A percentile compares a stretch with the other conserved stretches of the same genome.
Evolutionary conservation across 2,888 invertebrate species (phyloP).

Genomic region (Ischnus inquisitorius): DNA sequence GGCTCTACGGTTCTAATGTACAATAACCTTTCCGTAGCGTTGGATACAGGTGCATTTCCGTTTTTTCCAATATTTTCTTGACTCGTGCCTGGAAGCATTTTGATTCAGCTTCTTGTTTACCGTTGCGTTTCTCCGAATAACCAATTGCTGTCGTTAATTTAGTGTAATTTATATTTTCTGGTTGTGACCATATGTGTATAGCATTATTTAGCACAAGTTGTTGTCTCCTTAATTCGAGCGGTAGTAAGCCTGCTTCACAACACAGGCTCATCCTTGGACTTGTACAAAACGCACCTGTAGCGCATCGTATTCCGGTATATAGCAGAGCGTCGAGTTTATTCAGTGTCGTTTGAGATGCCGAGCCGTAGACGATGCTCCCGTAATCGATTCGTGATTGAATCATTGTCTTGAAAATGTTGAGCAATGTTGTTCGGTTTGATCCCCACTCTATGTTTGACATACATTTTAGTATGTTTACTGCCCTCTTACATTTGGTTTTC

Average conservation of each 20-base stretch:
- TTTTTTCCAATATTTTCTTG: too few species aligned
- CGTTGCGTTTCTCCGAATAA: too few species aligned
- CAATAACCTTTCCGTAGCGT: too few species aligned
- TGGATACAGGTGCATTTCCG: too few species aligned
- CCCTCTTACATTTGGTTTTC: too few species aligned
- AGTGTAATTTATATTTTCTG: neutral
- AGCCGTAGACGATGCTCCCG: neutral
- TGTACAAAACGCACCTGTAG: neutral
- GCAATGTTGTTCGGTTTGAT: neutral
- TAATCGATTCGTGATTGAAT: neutral
- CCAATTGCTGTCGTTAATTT: neutral
- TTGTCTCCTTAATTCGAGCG: neutral
- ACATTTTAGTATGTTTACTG: too few species aligned
- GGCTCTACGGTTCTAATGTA: too few species aligned
- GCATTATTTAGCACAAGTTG: neutral
- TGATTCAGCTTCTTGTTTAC: too few species aligned
- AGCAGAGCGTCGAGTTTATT: neutral
- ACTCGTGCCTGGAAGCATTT: too few species aligned
- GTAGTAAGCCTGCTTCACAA: neutral
- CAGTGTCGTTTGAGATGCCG: neutral
- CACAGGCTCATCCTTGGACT: neutral
- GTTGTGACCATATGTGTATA: neutral
- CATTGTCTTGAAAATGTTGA: neutral
- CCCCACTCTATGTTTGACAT: too few species aligned
- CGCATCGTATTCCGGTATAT: neutral